Evolutionary conservation across 2,888 invertebrate genomes (phyloP).

Genomic region (Suillia variegata): DNA sequence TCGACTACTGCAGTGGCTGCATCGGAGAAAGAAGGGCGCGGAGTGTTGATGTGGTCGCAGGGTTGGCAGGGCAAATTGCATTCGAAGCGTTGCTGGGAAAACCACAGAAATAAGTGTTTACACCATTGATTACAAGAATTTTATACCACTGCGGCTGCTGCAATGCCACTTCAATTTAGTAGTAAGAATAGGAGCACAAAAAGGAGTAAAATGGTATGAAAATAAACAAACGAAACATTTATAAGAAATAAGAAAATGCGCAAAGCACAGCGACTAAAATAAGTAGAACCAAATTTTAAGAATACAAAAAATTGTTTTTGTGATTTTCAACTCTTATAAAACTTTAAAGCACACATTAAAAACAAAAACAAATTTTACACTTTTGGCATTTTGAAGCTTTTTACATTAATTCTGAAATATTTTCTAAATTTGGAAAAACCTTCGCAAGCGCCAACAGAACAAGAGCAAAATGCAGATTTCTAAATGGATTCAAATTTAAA

Average conservation of each 20-base stretch:
- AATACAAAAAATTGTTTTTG: too few species aligned
- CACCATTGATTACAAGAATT: conserved; percentile 46
- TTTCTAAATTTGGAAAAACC: too few species aligned
- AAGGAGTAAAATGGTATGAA: neutral
- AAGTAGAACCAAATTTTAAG: too few species aligned
- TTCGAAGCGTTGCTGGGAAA: conserved; percentile 28
- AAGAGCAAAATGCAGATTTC: too few species aligned
- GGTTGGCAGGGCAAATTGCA: conserved; percentile 33
- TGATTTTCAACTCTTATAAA: too few species aligned
- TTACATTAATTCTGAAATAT: too few species aligned
- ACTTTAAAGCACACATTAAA: too few species aligned
- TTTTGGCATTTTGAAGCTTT: too few species aligned
- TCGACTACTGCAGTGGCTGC: conserved; percentile 2
- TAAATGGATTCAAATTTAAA: too few species aligned
- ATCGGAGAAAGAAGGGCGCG: conserved; percentile 12
- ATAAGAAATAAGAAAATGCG: neutral
- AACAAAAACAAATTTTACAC: too few species aligned
- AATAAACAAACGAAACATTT: neutral
- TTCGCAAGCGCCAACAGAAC: too few species aligned
- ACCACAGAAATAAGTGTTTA: conserved; percentile 52
- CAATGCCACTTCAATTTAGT: neutral
- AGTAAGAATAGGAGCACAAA: neutral
- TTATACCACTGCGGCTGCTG: conserved; percentile 24
- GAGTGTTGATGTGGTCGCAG: too few species aligned
- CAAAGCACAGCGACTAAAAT: neutral